Evolutionary conservation across 2,113 vertebrate genomes (phyloP).

Genomic region (Mus spicilegus): DNA sequence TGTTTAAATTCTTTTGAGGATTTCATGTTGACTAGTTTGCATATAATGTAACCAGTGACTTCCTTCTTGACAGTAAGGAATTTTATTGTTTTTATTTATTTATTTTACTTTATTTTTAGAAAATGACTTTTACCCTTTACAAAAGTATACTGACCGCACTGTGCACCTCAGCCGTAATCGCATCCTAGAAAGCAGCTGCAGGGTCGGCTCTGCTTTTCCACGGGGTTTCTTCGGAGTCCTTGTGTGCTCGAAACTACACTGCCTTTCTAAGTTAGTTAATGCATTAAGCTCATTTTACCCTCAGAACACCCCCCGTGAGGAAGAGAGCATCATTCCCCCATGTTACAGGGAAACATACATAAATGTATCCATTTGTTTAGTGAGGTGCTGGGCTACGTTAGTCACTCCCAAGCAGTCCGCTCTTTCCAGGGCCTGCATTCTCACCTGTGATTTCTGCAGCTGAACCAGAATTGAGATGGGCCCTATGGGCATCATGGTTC

Average conservation of each 20-base stretch:
- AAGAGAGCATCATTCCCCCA: not conserved
- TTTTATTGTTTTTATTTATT: not conserved
- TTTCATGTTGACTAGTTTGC: not conserved
- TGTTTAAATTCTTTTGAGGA: slow-evolving; percentile 48
- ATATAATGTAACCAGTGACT: not conserved
- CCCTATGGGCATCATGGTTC: not conserved
- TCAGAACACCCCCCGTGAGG: not conserved
- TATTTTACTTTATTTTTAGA: not conserved
- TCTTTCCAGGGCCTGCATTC: not conserved
- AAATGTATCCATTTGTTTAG: not conserved
- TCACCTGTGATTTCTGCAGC: slow-evolving; percentile 9
- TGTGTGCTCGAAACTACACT: not conserved
- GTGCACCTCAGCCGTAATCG: not conserved
- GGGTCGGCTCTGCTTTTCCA: not conserved
- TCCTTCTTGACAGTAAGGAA: slow-evolving; percentile 32
- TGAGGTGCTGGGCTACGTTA: not conserved
- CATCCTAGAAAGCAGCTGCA: not conserved
- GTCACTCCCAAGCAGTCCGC: not conserved
- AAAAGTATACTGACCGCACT: not conserved
- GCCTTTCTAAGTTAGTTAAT: not conserved
- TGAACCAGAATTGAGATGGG: not conserved
- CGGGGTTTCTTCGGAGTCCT: not conserved
- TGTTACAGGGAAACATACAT: not conserved
- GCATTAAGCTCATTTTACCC: slow-evolving; percentile 17
- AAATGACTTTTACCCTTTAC: slow-evolving; percentile 19